Evolutionary conservation across 2,888 invertebrate species (phyloP).

Genomic region (Strigamia maritima): DNA sequence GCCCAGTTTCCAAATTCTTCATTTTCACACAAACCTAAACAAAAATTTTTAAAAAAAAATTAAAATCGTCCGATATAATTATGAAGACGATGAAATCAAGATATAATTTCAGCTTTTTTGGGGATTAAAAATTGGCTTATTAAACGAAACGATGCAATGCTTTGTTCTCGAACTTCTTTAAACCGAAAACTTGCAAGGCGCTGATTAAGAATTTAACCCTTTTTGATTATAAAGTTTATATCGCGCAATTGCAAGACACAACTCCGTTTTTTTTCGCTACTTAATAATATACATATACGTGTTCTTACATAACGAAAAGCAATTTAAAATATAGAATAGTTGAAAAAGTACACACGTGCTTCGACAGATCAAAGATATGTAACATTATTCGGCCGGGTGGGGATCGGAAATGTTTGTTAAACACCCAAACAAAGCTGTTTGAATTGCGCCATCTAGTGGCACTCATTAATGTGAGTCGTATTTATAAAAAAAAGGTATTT

Average conservation of each 20-base stretch:
- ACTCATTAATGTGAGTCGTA: neutral
- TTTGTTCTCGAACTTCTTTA: neutral
- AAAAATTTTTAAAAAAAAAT: neutral
- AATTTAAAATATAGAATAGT: neutral
- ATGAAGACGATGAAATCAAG: neutral
- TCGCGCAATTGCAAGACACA: neutral
- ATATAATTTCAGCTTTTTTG: neutral
- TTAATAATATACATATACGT: neutral
- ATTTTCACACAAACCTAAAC: constrained; percentile 55
- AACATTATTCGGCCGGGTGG: constrained; percentile 21
- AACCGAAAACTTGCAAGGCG: neutral
- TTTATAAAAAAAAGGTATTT: too few species aligned
- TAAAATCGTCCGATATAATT: neutral
- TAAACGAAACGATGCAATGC: neutral
- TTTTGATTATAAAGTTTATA: neutral
- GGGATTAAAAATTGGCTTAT: neutral
- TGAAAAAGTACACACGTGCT: constrained; percentile 20
- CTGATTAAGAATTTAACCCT: neutral
- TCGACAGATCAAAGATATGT: constrained; percentile 11
- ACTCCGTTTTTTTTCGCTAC: neutral
- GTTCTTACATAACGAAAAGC: neutral
- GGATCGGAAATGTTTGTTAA: neutral
- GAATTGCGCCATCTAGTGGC: constrained; percentile 18
- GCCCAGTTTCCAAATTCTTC: constrained; percentile 55
- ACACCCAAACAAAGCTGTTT: neutral